A percentile compares a stretch with the other conserved stretches of the same genome.
phyloP scores from a whole-genome alignment of 2,797 vertebrate species.

The Acanthurus lineatus region DNA sequence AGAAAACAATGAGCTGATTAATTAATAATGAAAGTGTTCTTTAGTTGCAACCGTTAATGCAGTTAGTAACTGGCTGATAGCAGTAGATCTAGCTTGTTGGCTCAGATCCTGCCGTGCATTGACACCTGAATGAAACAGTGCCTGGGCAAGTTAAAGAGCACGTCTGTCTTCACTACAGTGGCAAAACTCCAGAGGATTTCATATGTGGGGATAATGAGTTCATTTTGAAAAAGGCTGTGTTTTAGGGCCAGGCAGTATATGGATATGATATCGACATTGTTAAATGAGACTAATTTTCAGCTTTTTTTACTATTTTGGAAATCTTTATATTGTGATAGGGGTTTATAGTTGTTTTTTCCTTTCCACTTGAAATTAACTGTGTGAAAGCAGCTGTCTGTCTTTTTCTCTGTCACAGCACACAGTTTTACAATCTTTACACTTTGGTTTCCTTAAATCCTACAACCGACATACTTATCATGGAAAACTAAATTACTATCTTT shows the following conservation, averaged over 20 bases:
- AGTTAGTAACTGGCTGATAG: not conserved
- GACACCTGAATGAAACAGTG: slow-evolving; percentile 20
- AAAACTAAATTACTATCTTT: not conserved
- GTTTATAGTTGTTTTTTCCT: no score
- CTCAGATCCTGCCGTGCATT: slow-evolving; percentile 12
- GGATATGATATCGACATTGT: no score
- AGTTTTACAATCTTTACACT: not conserved
- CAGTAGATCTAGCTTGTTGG: not conserved
- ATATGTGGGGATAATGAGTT: slow-evolving; percentile 54
- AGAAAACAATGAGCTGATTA: not conserved
- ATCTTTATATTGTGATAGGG: no score
- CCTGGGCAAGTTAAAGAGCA: slow-evolving; percentile 20
- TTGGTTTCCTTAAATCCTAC: not conserved
- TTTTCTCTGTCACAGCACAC: not conserved
- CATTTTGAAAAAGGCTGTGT: slow-evolving; percentile 40
- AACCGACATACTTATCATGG: not conserved
- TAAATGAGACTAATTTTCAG: no score
- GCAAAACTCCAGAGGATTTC: slow-evolving; percentile 55
- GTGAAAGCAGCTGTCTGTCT: slow-evolving; percentile 9
- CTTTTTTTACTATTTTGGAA: no score
- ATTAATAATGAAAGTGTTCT: not conserved
- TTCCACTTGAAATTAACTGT: slow-evolving; percentile 13
- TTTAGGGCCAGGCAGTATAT: no score
- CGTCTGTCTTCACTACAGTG: slow-evolving; percentile 30
- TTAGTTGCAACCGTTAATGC: not conserved